Evolutionary conservation across 2,888 invertebrate genomes (phyloP).

Genomic region (Aporophyla nigra): DNA sequence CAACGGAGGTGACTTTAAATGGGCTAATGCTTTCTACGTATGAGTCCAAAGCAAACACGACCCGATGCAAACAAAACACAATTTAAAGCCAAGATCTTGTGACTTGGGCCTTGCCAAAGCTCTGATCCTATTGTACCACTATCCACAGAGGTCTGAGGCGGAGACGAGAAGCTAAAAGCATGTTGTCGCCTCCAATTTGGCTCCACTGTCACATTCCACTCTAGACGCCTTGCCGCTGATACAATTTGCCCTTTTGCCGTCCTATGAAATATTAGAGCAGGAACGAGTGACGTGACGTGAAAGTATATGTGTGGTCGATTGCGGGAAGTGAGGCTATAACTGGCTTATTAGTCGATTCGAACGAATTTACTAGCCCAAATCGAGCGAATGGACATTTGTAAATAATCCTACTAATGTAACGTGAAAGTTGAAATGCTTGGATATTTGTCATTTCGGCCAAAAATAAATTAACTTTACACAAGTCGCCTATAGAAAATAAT

Average conservation of each 20-base stretch:
- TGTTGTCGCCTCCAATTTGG: conserved; percentile 88
- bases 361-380: too few species aligned
- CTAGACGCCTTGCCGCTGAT: conserved; percentile 75
- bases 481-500: too few species aligned
- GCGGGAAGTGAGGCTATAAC: conserved; percentile 3
- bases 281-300: conserved; percentile 68
- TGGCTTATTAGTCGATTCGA: too few species aligned
- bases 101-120: conserved; percentile 66
- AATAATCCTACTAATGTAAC: too few species aligned
- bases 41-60: neutral
- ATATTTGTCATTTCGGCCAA: too few species aligned
- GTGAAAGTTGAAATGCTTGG: too few species aligned
- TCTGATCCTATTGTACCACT: conserved; percentile 81
- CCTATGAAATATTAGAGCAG: conserved; percentile 77
- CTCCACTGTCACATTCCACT: conserved; percentile 81
- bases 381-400: too few species aligned
- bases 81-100: conserved; percentile 16
- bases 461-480: too few species aligned
- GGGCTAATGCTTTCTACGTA: neutral
- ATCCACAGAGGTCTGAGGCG: conserved; percentile 73
- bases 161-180: conserved; percentile 86
- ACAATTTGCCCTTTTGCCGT: conserved; percentile 82
- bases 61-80: neutral
- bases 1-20: too few species aligned
- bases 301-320: conserved; percentile 65